Conservation (phyloP, 1,140 invertebrate genomes). For the Drosophila leontia region DNA sequence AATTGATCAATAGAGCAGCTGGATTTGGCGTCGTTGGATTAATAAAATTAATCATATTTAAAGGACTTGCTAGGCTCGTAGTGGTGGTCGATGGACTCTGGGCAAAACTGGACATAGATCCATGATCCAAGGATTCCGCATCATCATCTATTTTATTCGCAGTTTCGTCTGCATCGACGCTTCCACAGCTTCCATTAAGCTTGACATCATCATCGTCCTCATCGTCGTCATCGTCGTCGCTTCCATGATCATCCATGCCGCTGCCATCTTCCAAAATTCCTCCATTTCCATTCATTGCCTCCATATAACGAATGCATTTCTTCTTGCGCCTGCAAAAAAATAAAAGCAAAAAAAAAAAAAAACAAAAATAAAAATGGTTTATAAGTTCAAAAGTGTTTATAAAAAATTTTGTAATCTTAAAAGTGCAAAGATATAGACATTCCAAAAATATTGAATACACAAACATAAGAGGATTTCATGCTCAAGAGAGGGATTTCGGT, state of each 20-base stretch:
- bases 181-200: constrained; percentile 85
- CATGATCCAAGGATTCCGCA: constrained; percentile 87
- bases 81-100: constrained; percentile 89
- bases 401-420: not conserved
- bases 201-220: constrained; percentile 91
- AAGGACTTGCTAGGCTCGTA: constrained; percentile 89
- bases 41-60: constrained; percentile 85
- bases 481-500: not conserved
- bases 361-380: constrained; percentile 11
- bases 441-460: constrained; percentile 31
- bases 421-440: constrained; percentile 46
- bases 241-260: constrained; percentile 84
- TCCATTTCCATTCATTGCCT: constrained; percentile 85
- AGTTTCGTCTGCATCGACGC: constrained; percentile 90
- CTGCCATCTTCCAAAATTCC: constrained; percentile 86
- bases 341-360: constrained; percentile 18
- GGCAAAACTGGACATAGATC: constrained; percentile 89
- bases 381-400: constrained; percentile 13
- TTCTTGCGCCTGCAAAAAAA: constrained; percentile 94
- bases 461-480: constrained; percentile 25
- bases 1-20: constrained; percentile 21
- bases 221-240: constrained; percentile 88
- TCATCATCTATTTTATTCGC: constrained; percentile 89
- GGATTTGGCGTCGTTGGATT: constrained; percentile 81
- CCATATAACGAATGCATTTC: constrained; percentile 98